Evolutionary conservation across 2,888 invertebrate species (phyloP).

Genomic region (Anticlea derivata): DNA sequence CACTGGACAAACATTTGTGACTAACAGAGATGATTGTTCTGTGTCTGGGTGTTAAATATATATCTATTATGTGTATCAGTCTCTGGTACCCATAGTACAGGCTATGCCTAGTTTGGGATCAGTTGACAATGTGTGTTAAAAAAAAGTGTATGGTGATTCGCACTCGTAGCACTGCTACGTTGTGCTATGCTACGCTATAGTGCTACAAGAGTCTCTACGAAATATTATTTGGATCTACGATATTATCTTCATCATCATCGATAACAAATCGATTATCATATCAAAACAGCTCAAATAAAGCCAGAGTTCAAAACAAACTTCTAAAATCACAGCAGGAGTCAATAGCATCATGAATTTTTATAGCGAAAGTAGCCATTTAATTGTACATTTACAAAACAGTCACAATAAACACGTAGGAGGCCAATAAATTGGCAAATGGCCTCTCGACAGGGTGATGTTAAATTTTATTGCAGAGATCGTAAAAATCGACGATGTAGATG

Average conservation of each 20-base stretch:
- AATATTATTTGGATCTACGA: no score
- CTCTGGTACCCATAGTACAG: no score
- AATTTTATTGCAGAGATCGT: constrained; percentile 57
- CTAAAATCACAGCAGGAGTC: constrained; percentile 24
- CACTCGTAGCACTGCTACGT: neutral
- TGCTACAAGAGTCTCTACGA: no score
- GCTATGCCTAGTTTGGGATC: no score
- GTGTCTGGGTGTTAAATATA: no score
- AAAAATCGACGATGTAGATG: constrained; percentile 47
- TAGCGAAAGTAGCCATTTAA: constrained; percentile 28
- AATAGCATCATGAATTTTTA: constrained; percentile 28
- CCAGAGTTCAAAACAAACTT: neutral
- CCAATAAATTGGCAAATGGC: constrained; percentile 50
- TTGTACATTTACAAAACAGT: constrained; percentile 43
- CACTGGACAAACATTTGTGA: no score
- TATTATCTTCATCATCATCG: no score
- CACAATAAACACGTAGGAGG: constrained; percentile 47
- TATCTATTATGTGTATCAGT: no score
- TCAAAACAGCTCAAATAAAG: neutral
- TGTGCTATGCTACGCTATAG: constrained; percentile 4
- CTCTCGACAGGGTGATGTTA: constrained; percentile 42
- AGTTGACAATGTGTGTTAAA: no score
- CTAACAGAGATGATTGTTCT: no score
- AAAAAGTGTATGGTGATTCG: no score
- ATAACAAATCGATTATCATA: no score